These are phyloP conservation scores for Apocrypta bakeri DNA, from an alignment of 1,140 invertebrate genomes.

Conservation along the genomic window DNA sequence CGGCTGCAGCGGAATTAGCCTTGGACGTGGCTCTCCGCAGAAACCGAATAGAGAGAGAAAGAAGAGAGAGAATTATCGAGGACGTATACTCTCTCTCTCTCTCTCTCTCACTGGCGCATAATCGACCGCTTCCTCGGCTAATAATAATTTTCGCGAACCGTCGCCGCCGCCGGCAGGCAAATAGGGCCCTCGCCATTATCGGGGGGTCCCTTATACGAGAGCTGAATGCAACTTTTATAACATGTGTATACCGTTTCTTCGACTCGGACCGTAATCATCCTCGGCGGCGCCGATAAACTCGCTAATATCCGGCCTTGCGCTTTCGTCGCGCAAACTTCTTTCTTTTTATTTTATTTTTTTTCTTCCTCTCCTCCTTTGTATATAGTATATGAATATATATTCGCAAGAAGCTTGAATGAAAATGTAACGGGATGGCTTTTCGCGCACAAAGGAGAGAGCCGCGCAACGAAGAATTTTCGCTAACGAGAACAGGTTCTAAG, in stretches of 20 bases:
- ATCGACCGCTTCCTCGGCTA: constrained; percentile 47
- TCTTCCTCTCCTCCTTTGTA: no score
- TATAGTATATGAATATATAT: no score
- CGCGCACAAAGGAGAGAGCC: no score
- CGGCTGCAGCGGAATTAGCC: constrained; percentile 18
- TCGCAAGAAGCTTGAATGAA: no score
- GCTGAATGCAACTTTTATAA: constrained; percentile 43
- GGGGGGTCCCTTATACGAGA: constrained; percentile 57
- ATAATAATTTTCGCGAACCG: constrained; percentile 45
- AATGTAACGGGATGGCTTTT: neutral
- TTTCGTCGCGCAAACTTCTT: constrained; percentile 30
- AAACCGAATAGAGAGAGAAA: neutral
- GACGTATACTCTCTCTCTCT: neutral
- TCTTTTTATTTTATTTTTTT: neutral
- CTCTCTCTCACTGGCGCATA: constrained; percentile 9
- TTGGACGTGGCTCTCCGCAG: neutral
- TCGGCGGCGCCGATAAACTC: constrained; percentile 52
- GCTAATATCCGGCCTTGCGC: constrained; percentile 34
- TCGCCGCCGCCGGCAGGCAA: constrained; percentile 12
- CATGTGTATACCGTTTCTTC: constrained; percentile 62
- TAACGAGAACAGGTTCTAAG: no score
- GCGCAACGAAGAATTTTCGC: no score
- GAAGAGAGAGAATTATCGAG: neutral
- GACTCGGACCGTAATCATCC: constrained; percentile 55
- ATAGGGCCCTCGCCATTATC: constrained; percentile 63